A percentile compares a stretch with the other conserved stretches of the same genome.
phyloP scores from a whole-genome alignment of 1,140 invertebrate genomes.

The Chionoecetes opilio region DNA sequence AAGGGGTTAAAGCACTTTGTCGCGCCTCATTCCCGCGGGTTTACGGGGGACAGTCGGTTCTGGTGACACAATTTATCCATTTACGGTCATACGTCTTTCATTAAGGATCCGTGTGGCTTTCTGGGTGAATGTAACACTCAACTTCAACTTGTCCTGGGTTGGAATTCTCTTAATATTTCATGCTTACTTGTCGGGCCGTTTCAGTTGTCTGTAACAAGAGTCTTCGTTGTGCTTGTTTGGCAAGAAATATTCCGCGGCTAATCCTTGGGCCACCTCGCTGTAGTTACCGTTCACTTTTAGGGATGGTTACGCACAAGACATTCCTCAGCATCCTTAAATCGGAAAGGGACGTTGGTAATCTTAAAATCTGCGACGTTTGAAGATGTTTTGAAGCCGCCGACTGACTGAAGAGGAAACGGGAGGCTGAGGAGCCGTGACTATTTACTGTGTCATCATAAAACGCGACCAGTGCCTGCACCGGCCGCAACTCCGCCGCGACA shows the following conservation, averaged over 20 bases:
- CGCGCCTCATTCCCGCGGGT: background rate
- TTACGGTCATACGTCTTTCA: background rate
- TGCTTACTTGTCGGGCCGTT: background rate
- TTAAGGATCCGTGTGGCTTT: background rate
- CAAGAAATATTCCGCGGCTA: constrained; percentile 19
- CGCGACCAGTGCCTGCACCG: background rate
- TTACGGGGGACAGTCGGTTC: background rate
- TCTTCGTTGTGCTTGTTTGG: background rate
- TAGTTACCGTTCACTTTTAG: background rate
- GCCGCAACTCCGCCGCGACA: background rate
- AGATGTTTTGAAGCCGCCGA: constrained; percentile 3
- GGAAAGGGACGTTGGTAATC: constrained; percentile 18
- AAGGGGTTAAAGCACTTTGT: background rate
- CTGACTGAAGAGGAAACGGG: background rate
- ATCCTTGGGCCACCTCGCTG: background rate
- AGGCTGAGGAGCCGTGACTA: constrained; percentile 1
- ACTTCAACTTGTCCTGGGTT: background rate
- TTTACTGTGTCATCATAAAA: constrained; percentile 30
- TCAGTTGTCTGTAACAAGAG: constrained; percentile 1
- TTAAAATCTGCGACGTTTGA: constrained; percentile 29
- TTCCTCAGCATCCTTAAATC: background rate
- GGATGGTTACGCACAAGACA: background rate
- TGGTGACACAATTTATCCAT: constrained; percentile 10
- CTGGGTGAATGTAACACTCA: background rate
- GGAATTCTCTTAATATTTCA: background rate